These are phyloP conservation scores for Machimus rusticus DNA, from an alignment of 2,888 invertebrate genomes.

Conservation along the genomic window DNA sequence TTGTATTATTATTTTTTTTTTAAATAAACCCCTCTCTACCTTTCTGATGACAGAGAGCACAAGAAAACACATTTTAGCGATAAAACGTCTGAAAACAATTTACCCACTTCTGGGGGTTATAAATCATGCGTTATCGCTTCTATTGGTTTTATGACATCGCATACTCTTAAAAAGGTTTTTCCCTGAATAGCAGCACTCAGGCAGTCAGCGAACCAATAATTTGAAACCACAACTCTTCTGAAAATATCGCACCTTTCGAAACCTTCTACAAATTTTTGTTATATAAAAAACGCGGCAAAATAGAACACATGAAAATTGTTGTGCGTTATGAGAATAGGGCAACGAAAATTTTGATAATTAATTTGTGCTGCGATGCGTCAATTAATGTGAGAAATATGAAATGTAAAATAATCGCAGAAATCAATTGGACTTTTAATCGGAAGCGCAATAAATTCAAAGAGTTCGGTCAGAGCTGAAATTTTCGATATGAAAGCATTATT, in stretches of 20 bases:
- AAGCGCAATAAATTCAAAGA: background rate
- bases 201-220: background rate
- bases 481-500: background rate
- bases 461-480: background rate
- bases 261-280: background rate
- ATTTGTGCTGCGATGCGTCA: background rate
- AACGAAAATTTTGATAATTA: background rate
- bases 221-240: background rate
- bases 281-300: background rate
- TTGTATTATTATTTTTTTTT: background rate
- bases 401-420: background rate
- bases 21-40: background rate
- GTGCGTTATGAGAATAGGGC: background rate
- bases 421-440: background rate
- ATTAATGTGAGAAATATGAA: background rate
- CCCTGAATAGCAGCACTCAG: background rate
- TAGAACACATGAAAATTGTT: background rate
- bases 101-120: background rate
- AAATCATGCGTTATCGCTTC: background rate
- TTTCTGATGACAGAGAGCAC: background rate
- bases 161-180: background rate
- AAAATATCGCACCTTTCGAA: background rate
- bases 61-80: background rate
- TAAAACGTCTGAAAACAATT: background rate
- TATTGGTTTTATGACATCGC: background rate